Percentiles rank a stretch among this genome's conserved stretches.
phyloP scores from a whole-genome alignment of 2,888 invertebrate species.

The Dugesia japonica region DNA sequence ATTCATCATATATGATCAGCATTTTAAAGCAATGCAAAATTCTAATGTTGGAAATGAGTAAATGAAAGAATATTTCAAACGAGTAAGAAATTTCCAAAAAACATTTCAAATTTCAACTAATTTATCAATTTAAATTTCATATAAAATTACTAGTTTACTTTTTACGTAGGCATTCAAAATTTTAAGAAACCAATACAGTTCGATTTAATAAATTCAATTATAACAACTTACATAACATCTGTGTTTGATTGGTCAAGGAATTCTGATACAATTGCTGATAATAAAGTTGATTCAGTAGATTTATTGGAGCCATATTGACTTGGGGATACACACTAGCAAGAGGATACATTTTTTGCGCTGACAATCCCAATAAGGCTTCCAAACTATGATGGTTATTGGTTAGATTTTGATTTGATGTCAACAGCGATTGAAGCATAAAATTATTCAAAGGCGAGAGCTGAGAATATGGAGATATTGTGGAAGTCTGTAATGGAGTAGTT shows the following conservation, averaged over 20 bases:
- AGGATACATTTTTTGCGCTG: neutral
- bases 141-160: too few relatives aligned
- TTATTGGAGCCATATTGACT: neutral
- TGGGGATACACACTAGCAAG: neutral
- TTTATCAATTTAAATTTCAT: too few relatives aligned
- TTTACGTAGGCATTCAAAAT: too few relatives aligned
- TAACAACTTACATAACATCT: conserved; percentile 12
- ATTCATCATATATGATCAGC: too few relatives aligned
- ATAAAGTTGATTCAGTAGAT: conserved; percentile 1
- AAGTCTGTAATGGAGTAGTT: neutral
- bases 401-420: neutral
- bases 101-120: too few relatives aligned
- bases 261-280: conserved; percentile 5
- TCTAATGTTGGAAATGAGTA: too few relatives aligned
- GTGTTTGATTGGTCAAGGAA: neutral
- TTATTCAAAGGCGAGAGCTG: neutral
- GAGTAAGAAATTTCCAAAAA: too few relatives aligned
- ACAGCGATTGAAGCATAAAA: neutral
- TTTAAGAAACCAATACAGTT: too few relatives aligned
- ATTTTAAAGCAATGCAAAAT: too few relatives aligned
- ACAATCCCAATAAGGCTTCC: neutral
- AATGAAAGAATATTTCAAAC: too few relatives aligned
- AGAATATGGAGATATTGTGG: neutral
- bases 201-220: too few relatives aligned
- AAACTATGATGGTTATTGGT: neutral